A percentile compares a stretch with the other conserved stretches of the same genome.
phyloP scores from a whole-genome alignment of 2,888 invertebrate genomes.

The Euphydryas editha region DNA sequence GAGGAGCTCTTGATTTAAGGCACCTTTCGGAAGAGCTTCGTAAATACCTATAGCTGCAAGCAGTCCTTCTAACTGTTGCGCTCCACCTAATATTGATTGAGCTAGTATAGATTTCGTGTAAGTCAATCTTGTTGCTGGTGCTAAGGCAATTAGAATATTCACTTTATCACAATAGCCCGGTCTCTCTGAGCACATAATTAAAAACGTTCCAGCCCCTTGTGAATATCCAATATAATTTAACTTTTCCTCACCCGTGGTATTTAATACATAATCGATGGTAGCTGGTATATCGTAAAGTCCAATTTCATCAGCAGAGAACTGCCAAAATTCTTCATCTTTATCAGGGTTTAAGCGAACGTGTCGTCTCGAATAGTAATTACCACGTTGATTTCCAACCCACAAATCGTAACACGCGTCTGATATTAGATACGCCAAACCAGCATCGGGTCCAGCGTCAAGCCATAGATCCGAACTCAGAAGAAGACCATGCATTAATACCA shows the following conservation, averaged over 20 bases:
- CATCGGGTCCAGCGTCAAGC: conserved; percentile 62
- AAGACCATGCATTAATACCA: conserved; percentile 68
- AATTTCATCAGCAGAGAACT: conserved; percentile 87
- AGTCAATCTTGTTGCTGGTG: conserved; percentile 82
- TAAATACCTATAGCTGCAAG: conserved; percentile 49
- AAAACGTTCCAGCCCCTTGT: conserved; percentile 86
- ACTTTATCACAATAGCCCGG: conserved; percentile 87
- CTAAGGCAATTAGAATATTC: conserved; percentile 83
- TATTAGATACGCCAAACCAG: conserved; percentile 53
- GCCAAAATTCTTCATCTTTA: conserved; percentile 73
- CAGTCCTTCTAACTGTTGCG: conserved; percentile 46
- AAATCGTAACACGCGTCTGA: conserved; percentile 53
- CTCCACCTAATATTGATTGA: conserved; percentile 42
- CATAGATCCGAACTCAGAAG: conserved; percentile 64
- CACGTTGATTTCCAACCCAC: conserved; percentile 61
- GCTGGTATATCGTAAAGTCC: conserved; percentile 90
- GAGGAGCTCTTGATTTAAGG: conserved; percentile 54
- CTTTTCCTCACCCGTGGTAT: conserved; percentile 52
- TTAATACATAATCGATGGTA: conserved; percentile 61
- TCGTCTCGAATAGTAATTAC: conserved; percentile 77
- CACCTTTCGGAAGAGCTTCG: conserved; percentile 61
- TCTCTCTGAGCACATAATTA: conserved; percentile 85
- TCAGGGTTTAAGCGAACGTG: conserved; percentile 71
- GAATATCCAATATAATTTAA: conserved; percentile 88
- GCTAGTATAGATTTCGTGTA: conserved; percentile 61